Conservation (phyloP, 2,797 vertebrate species). For the Gymnoscopelus braueri region DNA sequence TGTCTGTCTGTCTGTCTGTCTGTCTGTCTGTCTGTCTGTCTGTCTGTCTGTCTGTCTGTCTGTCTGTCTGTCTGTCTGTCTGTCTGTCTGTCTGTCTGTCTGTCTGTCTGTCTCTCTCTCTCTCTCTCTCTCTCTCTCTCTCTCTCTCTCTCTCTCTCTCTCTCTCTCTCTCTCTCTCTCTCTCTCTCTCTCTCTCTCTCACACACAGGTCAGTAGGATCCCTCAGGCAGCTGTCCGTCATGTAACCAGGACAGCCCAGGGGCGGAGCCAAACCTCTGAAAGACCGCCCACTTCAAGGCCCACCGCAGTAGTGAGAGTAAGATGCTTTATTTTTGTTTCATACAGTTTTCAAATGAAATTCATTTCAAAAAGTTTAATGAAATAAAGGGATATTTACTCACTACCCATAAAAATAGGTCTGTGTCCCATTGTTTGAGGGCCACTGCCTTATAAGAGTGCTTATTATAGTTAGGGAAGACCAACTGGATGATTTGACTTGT, state of each 20-base stretch:
- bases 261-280: slow-evolving; percentile 58
- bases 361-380: too few species aligned
- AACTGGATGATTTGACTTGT: neutral
- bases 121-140: slow-evolving; percentile 2
- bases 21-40: slow-evolving; percentile 5
- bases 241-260: slow-evolving; percentile 50
- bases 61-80: neutral
- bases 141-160: slow-evolving; percentile 2
- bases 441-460: too few species aligned
- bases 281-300: slow-evolving; percentile 55
- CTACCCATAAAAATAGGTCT: too few species aligned
- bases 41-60: neutral
- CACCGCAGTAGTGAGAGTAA: slow-evolving; percentile 65
- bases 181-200: slow-evolving; percentile 10
- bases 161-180: neutral
- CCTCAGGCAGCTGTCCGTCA: slow-evolving; percentile 49
- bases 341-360: too few species aligned
- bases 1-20: slow-evolving; percentile 3
- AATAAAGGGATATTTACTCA: too few species aligned
- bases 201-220: slow-evolving; percentile 36
- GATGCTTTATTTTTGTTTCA: neutral
- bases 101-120: slow-evolving; percentile 2
- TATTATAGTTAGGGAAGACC: neutral
- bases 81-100: slow-evolving; percentile 10
- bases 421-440: too few species aligned